phyloP scores from a whole-genome alignment of 1,140 invertebrate genomes.

The Drosophila sp. region DNA sequence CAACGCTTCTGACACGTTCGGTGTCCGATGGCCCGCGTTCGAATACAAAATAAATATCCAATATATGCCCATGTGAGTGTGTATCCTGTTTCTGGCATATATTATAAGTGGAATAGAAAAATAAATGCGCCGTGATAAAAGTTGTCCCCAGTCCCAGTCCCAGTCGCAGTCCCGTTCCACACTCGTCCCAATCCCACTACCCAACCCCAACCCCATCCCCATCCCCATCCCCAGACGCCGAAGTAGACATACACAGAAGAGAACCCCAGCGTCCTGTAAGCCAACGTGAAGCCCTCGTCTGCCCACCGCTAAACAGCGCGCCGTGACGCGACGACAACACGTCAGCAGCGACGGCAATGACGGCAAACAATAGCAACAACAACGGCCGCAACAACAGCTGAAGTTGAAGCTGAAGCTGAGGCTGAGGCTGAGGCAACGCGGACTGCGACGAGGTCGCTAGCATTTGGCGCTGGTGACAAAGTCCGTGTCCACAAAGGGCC shows the following conservation, averaged over 20 bases:
- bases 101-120: conserved; percentile 84
- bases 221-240: conserved; percentile 29
- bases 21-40: conserved; percentile 75
- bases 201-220: conserved; percentile 8
- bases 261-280: conserved; percentile 26
- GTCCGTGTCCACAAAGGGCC: conserved; percentile 62
- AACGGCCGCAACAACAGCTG: conserved; percentile 19
- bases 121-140: conserved; percentile 84
- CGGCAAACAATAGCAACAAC: conserved; percentile 59
- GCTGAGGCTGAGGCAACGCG: conserved; percentile 1
- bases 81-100: conserved; percentile 84
- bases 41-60: conserved; percentile 84
- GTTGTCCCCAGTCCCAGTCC: conserved; percentile 56
- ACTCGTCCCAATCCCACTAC: too few relatives aligned
- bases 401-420: conserved; percentile 7
- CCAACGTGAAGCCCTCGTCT: conserved; percentile 40
- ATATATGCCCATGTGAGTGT: conserved; percentile 82
- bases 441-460: conserved; percentile 22
- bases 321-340: conserved; percentile 74
- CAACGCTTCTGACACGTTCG: conserved; percentile 73
- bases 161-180: too few relatives aligned
- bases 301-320: conserved; percentile 66
- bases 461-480: conserved; percentile 51
- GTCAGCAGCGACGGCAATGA: conserved; percentile 73
- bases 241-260: conserved; percentile 14